Base-by-base conservation (phyloP, 2,888 invertebrate species). In the Rhagonycha fulva region DNA sequence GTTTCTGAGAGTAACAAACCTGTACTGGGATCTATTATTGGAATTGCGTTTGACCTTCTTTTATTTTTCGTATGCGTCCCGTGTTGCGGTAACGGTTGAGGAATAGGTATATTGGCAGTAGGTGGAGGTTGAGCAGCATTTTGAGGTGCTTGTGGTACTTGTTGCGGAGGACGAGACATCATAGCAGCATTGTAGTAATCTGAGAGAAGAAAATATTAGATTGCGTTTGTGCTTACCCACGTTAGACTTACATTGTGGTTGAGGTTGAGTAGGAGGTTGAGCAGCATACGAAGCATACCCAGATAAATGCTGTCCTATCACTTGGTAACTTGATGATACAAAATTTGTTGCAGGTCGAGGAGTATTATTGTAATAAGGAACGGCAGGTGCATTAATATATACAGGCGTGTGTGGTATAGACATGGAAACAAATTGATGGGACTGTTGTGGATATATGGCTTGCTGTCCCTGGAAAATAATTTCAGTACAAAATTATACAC, bases 1-100 rank as follows among this genome's bases (percentile, higher is more conserved):
- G 14, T 72, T 62, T 28, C 32, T 28, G 14, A 9, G 72, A 26
- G 32, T 32, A 28, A 47, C 75, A 79, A 81, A 85, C 86, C 87
- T 70, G 88, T 87, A 72, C 71, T 77, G 1, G 88, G 88, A 84
- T 88, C 85, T 75, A 88, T 87, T 60, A 88, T 86, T 23, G 85
- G 80, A 76, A 88, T 81, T n/a, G 88, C 88, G 30, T 85, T 84
- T 4, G 82, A 78, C 73, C 85, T 81, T 70, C 84, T 78, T 73
- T 83, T 81, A 76, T 82, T 81, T 26, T 79, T 80, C 23, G 79
- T 75, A 32, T 14, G 72, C 14, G 71, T n/a, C 9, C 26, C 47
- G 24, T 80, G 79, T 66, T 75, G 79, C 62, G 79, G 80, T 14
- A 77, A 11, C 71, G 78, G 75, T 70, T 81, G 82, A 30, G 81